These are phyloP conservation scores for Heteronetta atricapilla DNA, from an alignment of 2,113 vertebrate genomes.

Conservation along the genomic window DNA sequence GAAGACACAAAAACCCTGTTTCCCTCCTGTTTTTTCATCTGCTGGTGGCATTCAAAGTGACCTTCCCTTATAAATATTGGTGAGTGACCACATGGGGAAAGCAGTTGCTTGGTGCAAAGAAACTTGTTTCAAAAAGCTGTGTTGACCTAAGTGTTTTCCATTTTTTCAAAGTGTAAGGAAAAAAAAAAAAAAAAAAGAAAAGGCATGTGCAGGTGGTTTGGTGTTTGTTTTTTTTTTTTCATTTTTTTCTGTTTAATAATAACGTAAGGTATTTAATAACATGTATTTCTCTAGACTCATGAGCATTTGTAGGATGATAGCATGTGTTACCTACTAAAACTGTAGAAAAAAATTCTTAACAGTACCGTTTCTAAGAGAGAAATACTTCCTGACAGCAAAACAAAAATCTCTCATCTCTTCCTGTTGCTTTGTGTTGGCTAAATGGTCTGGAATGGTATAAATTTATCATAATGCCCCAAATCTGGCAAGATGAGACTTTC, in stretches of 20 bases:
- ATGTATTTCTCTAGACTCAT: background rate
- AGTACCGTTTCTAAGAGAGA: background rate
- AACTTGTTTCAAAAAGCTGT: constrained; percentile 30
- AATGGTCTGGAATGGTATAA: background rate
- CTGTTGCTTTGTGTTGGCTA: background rate
- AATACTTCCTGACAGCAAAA: background rate
- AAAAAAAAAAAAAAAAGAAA: background rate
- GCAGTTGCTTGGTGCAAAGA: constrained; percentile 3
- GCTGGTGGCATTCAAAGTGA: constrained; percentile 74
- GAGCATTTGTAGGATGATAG: background rate
- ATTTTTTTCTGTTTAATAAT: background rate
- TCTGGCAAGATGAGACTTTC: background rate
- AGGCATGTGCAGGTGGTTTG: background rate
- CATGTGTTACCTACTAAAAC: background rate
- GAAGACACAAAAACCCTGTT: constrained; percentile 68
- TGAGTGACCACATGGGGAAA: constrained; percentile 66
- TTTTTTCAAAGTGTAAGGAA: background rate
- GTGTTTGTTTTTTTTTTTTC: background rate
- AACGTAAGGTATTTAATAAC: constrained; percentile 9
- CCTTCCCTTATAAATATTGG: constrained; percentile 75
- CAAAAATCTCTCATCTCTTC: background rate
- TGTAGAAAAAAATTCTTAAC: background rate
- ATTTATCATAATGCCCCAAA: background rate
- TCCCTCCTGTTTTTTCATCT: constrained; percentile 48
- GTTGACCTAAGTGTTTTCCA: background rate